These are phyloP conservation scores for Amblyjoppa fuscipennis DNA, from an alignment of 2,888 invertebrate species.

Conservation along the genomic window DNA sequence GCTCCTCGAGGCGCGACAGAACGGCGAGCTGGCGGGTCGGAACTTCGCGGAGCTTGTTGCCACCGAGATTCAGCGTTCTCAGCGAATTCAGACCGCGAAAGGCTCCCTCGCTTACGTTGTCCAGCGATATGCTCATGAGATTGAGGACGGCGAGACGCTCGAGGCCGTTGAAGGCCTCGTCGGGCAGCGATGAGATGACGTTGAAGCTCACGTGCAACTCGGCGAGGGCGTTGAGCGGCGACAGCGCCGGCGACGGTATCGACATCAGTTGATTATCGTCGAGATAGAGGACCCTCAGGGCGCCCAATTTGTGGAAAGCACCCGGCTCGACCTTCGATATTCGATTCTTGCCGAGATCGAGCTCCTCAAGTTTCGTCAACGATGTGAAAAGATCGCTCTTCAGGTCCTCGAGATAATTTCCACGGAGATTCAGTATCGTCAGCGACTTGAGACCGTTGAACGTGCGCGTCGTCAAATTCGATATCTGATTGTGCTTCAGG, in stretches of 20 bases:
- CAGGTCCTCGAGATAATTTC: slow-evolving; percentile 93
- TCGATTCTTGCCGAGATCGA: slow-evolving; percentile 94
- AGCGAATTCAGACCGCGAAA: slow-evolving; percentile 92
- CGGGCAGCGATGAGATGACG: slow-evolving; percentile 91
- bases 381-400: slow-evolving; percentile 91
- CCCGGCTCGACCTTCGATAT: slow-evolving; percentile 92
- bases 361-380: slow-evolving; percentile 92
- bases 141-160: slow-evolving; percentile 92
- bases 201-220: slow-evolving; percentile 95
- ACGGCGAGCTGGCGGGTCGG: slow-evolving; percentile 92
- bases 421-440: slow-evolving; percentile 92
- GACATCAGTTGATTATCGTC: slow-evolving; percentile 93
- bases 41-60: slow-evolving; percentile 91
- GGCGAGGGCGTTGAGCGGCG: slow-evolving; percentile 91
- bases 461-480: slow-evolving; percentile 92
- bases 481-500: slow-evolving; percentile 94
- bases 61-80: slow-evolving; percentile 92
- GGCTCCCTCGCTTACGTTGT: slow-evolving; percentile 91
- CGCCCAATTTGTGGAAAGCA: slow-evolving; percentile 91
- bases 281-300: slow-evolving; percentile 92
- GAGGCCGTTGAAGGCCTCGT: slow-evolving; percentile 92
- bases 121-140: slow-evolving; percentile 92
- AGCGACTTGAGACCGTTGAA: slow-evolving; percentile 92
- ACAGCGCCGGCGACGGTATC: slow-evolving; percentile 91
- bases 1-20: slow-evolving; percentile 91